Evolutionary conservation across 2,888 invertebrate species (phyloP), one percentile per base, ranked within the genome.

Genomic region (Archips crataeganus): DNA sequence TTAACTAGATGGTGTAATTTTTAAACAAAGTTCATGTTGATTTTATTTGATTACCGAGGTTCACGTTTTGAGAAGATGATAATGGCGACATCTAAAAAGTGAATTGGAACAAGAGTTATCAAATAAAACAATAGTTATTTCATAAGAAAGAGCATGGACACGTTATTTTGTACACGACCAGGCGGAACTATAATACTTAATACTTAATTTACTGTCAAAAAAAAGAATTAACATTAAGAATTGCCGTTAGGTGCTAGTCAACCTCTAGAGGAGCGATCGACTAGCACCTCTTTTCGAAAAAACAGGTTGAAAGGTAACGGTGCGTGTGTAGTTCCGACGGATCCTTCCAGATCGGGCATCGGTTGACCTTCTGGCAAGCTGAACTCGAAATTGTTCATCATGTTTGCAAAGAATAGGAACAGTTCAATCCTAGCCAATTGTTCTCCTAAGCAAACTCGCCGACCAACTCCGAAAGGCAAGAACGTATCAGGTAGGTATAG

Each of bases 361-460:
- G 95, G 93, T 62, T 95, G 95, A 2, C 96, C 97, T 68, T 95
- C 95, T 0, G 98, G 97, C 71, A 97, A 88, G 70, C 90, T 88
- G 57, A 98, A 92, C 74, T 97, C 94, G 86, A 97, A 98, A 49
- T 95, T 95, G 86, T 98, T 98, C 85, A 98, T 93, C 75, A 98
- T 90, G 61, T 96, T 96, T 0, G 97, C 95, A 86, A 98, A 97
- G 93, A 98, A 98, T 8, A 98, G 92, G 89, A 97, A 98, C 11
- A 98, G 91, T 85, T 98, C 98, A 96, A 97, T 97, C 73, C 97
- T 95, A 0, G 98, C 98, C 54, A 98, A 88, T 0, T 96, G 96
- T 82, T 97, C 97, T 10, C 98, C 98, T 6, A 98, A 93, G 80
- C 98, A 98, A 96, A 97, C 97, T 34, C 98, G 95, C n/a, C 97